Conservation (phyloP, 2,113 vertebrate species). For the Okapia johnstoni region DNA sequence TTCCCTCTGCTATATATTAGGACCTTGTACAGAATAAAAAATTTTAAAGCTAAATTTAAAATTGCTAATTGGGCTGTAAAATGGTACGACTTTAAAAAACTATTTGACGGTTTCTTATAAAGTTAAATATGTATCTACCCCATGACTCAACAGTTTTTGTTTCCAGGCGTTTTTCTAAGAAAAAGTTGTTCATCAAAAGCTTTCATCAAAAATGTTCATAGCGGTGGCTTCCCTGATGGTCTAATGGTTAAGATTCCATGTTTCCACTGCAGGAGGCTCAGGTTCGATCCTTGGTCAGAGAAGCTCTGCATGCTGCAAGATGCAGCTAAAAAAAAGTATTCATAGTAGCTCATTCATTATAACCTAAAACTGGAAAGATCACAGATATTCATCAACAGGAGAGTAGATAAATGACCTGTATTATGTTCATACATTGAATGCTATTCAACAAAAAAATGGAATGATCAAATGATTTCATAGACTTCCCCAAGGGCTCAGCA, state of each 20-base stretch:
- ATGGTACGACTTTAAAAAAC: neutral
- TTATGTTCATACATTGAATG: neutral
- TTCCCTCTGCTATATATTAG: neutral
- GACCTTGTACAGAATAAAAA: neutral
- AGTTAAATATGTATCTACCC: neutral
- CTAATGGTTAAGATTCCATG: neutral
- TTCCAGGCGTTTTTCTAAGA: neutral
- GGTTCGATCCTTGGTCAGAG: neutral
- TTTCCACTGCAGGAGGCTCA: neutral
- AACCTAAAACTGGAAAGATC: neutral
- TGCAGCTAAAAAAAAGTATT: neutral
- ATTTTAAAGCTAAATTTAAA: neutral
- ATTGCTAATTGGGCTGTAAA: neutral
- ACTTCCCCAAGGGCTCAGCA: neutral
- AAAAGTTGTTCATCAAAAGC: neutral
- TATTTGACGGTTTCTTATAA: neutral
- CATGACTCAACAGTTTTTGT: neutral
- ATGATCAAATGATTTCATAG: neutral
- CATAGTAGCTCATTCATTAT: neutral
- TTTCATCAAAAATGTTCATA: neutral
- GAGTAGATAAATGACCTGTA: neutral
- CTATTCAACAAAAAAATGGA: neutral
- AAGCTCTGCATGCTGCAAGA: neutral
- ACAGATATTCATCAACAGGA: neutral
- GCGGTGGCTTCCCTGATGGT: neutral